Conservation (phyloP, 1,140 invertebrate genomes). For the Neodiprion lecontei region DNA sequence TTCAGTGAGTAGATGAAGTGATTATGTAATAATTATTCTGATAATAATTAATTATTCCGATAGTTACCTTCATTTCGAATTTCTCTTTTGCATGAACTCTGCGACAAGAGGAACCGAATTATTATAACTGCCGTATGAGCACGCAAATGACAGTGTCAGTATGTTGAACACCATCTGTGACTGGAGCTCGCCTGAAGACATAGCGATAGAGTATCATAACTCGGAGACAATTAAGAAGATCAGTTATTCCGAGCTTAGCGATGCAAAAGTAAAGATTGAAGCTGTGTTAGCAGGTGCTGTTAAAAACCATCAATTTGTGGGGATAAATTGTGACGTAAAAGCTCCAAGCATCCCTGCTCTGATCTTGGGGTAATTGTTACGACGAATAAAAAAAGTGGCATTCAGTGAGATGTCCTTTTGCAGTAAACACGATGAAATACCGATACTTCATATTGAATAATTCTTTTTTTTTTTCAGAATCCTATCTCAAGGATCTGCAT, state of each 20-base stretch:
- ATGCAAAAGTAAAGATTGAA: constrained; percentile 26
- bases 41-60: too few relatives aligned
- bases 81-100: too few relatives aligned
- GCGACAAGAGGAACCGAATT: too few relatives aligned
- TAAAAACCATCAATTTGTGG: constrained; percentile 39
- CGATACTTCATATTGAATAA: not conserved
- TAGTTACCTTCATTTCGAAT: too few relatives aligned
- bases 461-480: constrained; percentile 41
- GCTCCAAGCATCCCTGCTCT: constrained; percentile 42
- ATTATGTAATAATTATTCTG: too few relatives aligned
- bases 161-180: constrained; percentile 20
- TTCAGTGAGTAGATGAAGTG: too few relatives aligned
- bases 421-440: too few relatives aligned
- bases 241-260: constrained; percentile 32
- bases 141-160: too few relatives aligned
- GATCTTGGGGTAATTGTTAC: constrained; percentile 45
- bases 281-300: constrained; percentile 26
- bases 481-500: constrained; percentile 36
- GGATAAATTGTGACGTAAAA: constrained; percentile 39
- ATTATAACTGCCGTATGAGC: too few relatives aligned
- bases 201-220: constrained; percentile 43
- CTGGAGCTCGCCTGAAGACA: constrained; percentile 28
- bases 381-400: constrained; percentile 8
- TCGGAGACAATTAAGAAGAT: constrained; percentile 32
- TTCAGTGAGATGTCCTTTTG: not conserved